Percentiles rank a stretch among this genome's conserved stretches.
phyloP scores from a whole-genome alignment of 53 echinoderm and acorn worm genomes.

The Stichopus horrens region DNA sequence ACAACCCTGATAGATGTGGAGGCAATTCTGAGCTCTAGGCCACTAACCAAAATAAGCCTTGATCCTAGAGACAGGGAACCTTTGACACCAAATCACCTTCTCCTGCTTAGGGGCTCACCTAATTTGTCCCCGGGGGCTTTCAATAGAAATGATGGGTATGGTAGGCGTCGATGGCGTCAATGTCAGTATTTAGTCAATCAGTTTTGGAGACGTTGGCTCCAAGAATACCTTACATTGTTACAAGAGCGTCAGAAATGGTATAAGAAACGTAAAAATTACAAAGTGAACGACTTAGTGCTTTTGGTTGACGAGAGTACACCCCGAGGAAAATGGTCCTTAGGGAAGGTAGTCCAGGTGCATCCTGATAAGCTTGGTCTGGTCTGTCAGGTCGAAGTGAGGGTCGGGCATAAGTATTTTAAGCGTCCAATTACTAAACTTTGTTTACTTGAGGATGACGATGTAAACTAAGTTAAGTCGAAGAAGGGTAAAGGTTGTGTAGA shows the following conservation, averaged over 20 bases:
- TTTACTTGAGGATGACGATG: slow-evolving; percentile 20
- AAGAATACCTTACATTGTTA: slow-evolving; percentile 61
- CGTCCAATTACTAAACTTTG: slow-evolving; percentile 46
- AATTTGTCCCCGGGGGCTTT: slow-evolving; percentile 49
- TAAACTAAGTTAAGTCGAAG: not conserved
- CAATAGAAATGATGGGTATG: slow-evolving; percentile 38
- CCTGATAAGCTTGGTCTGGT: not conserved
- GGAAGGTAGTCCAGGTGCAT: slow-evolving; percentile 2
- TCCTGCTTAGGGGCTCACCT: slow-evolving; percentile 46
- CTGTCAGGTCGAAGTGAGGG: not conserved
- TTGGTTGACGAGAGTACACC: slow-evolving; percentile 53
- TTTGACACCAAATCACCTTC: slow-evolving; percentile 69
- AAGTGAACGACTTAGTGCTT: slow-evolving; percentile 61
- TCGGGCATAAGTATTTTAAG: slow-evolving; percentile 26
- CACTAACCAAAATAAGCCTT: slow-evolving; percentile 56
- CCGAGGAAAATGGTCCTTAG: slow-evolving; percentile 60
- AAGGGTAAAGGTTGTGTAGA: too few species aligned
- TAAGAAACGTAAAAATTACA: slow-evolving; percentile 47
- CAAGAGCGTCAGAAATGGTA: slow-evolving; percentile 67
- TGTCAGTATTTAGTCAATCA: slow-evolving; percentile 58
- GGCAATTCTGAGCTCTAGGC: slow-evolving; percentile 62
- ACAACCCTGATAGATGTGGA: slow-evolving; percentile 62
- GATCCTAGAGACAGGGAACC: slow-evolving; percentile 58
- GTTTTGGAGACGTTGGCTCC: slow-evolving; percentile 64
- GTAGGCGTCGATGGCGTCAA: slow-evolving; percentile 61